Evolutionary conservation across 2,797 vertebrate species (phyloP).

Genomic region (Syngnathus acus): DNA sequence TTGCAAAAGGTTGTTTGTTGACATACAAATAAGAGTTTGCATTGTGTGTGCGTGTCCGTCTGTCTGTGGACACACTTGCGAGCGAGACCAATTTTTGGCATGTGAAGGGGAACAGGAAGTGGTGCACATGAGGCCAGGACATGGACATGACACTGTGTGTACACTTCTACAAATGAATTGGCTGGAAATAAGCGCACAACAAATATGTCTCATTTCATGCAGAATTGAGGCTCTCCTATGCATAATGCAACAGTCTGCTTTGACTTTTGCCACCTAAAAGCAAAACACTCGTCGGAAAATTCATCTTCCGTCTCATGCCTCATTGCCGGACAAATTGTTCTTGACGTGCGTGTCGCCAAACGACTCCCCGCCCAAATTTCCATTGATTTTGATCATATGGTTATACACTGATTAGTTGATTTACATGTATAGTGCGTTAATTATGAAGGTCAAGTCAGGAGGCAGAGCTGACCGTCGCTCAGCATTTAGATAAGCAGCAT

Average conservation of each 20-base stretch:
- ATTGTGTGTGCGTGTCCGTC: neutral
- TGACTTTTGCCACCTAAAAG: neutral
- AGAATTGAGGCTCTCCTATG: neutral
- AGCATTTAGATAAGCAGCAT: neutral
- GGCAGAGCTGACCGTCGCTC: neutral
- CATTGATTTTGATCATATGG: conserved; percentile 1
- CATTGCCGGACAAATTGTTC: neutral
- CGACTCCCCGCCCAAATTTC: neutral
- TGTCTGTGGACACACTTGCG: conserved; percentile 8
- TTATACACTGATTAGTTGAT: neutral
- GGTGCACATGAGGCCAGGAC: conserved; percentile 9
- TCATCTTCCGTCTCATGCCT: neutral
- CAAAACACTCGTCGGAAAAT: neutral
- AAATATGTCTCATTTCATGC: conserved; percentile 5
- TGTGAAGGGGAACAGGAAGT: conserved; percentile 42
- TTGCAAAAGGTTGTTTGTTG: conserved; percentile 20
- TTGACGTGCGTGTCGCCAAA: neutral
- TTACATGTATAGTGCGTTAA: neutral
- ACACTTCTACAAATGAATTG: conserved; percentile 1
- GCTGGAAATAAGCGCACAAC: conserved; percentile 9
- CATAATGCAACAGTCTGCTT: neutral
- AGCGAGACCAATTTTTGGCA: conserved; percentile 29
- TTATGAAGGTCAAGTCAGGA: neutral
- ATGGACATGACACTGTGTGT: conserved; percentile 9
- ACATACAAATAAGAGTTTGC: conserved; percentile 7